Percentiles rank a stretch among this genome's conserved stretches.
Evolutionary conservation across 2,113 vertebrate species (phyloP).

Genomic region (Hippocampus abdominalis): DNA sequence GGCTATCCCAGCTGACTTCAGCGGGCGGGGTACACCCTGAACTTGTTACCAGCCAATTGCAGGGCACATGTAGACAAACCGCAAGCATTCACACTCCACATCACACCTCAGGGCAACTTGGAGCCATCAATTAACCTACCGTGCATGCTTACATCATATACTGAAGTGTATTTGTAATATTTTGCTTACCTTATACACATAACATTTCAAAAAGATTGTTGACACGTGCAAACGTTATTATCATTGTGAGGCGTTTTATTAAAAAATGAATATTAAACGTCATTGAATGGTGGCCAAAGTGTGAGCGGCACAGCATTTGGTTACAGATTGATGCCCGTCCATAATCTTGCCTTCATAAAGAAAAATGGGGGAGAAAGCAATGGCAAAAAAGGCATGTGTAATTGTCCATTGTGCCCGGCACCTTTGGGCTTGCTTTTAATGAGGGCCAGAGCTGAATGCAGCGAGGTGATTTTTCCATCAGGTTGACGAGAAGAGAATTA

Average conservation of each 20-base stretch:
- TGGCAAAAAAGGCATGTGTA: constrained; percentile 29
- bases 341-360: constrained; percentile 30
- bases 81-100: no score
- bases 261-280: neutral
- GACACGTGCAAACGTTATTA: neutral
- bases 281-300: neutral
- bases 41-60: no score
- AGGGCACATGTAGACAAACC: no score
- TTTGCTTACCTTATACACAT: neutral
- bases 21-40: no score
- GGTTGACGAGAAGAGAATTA: constrained; percentile 74
- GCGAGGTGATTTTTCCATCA: constrained; percentile 73
- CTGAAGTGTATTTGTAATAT: neutral
- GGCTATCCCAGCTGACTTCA: no score
- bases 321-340: constrained; percentile 42
- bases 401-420: constrained; percentile 57
- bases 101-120: no score
- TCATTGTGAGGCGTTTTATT: neutral
- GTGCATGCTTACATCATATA: neutral
- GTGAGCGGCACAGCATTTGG: constrained; percentile 14
- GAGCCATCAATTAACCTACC: no score
- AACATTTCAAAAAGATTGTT: neutral
- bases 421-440: constrained; percentile 69
- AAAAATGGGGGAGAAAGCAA: constrained; percentile 8
- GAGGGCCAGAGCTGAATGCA: constrained; percentile 71